Percentiles rank a stretch among this genome's conserved stretches.
phyloP scores from a whole-genome alignment of 2,888 invertebrate species.

The Malthinus seriepunctatus region DNA sequence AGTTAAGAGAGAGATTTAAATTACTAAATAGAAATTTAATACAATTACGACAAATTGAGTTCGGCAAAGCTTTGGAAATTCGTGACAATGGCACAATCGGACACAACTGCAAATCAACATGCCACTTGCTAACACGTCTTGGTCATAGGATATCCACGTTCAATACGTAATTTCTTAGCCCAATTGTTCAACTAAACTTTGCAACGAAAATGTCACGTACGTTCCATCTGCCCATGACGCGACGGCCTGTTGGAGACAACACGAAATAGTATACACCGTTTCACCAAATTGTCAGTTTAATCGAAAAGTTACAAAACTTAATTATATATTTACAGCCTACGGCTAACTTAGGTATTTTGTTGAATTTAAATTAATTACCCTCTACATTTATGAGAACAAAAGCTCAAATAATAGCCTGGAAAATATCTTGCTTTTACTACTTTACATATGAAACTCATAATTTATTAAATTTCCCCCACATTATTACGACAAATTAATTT shows the following conservation, averaged over 20 bases:
- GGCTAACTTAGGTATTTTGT: constrained; percentile 10
- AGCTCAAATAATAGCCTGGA: constrained; percentile 9
- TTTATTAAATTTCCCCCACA: neutral
- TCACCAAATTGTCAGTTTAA: constrained; percentile 14
- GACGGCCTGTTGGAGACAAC: constrained; percentile 20
- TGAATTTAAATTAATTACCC: constrained; percentile 12
- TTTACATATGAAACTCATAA: neutral
- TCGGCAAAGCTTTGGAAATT: constrained; percentile 24
- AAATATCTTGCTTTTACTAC: constrained; percentile 7
- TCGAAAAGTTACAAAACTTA: constrained; percentile 14
- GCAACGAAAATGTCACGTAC: constrained; percentile 30
- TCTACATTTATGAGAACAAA: constrained; percentile 5
- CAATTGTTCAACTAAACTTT: constrained; percentile 19
- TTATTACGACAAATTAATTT: neutral
- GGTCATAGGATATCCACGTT: constrained; percentile 22
- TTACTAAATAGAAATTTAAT: constrained; percentile 33
- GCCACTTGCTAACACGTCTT: constrained; percentile 22
- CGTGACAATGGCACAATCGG: constrained; percentile 23
- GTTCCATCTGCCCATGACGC: constrained; percentile 32
- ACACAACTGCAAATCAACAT: constrained; percentile 24
- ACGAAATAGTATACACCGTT: constrained; percentile 19
- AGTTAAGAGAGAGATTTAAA: constrained; percentile 24
- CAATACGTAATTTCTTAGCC: constrained; percentile 23
- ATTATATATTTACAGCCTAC: constrained; percentile 10
- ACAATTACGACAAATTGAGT: constrained; percentile 34